Percentiles rank a stretch among this genome's conserved stretches.
These are phyloP conservation scores for Chrysolina haemoptera DNA, from an alignment of 2,888 invertebrate genomes.

Conservation along the genomic window DNA sequence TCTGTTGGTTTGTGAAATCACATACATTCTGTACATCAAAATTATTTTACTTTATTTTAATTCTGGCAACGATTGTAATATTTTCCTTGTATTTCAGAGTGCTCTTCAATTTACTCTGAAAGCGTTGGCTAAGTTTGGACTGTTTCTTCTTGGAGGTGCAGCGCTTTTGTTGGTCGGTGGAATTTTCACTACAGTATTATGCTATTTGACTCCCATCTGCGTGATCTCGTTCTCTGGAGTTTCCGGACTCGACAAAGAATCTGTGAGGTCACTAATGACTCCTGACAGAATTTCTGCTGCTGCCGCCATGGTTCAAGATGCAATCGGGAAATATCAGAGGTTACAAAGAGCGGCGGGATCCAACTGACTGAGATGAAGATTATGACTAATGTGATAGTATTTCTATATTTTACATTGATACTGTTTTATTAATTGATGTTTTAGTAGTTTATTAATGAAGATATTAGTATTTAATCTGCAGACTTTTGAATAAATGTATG, in stretches of 20 bases:
- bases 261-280: conserved; percentile 74
- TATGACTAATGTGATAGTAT: background rate
- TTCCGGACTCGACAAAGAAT: conserved; percentile 65
- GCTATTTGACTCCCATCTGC: conserved; percentile 77
- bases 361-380: conserved; percentile 8
- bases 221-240: conserved; percentile 72
- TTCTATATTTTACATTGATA: background rate
- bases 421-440: background rate
- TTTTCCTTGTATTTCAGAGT: conserved; percentile 57
- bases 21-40: too few species aligned
- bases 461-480: too few species aligned
- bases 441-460: background rate
- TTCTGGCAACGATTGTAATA: background rate
- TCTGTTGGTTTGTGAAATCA: too few species aligned
- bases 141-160: conserved; percentile 69
- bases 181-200: conserved; percentile 74
- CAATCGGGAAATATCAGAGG: conserved; percentile 75
- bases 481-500: too few species aligned
- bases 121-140: conserved; percentile 68
- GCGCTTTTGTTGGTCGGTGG: conserved; percentile 71
- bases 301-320: conserved; percentile 75
- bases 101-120: conserved; percentile 59
- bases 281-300: conserved; percentile 75
- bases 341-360: conserved; percentile 59
- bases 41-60: background rate